Evolutionary conservation across 1,140 invertebrate genomes (phyloP), one percentile per base, ranked within the genome.

Genomic region (Triops longicaudatus): DNA sequence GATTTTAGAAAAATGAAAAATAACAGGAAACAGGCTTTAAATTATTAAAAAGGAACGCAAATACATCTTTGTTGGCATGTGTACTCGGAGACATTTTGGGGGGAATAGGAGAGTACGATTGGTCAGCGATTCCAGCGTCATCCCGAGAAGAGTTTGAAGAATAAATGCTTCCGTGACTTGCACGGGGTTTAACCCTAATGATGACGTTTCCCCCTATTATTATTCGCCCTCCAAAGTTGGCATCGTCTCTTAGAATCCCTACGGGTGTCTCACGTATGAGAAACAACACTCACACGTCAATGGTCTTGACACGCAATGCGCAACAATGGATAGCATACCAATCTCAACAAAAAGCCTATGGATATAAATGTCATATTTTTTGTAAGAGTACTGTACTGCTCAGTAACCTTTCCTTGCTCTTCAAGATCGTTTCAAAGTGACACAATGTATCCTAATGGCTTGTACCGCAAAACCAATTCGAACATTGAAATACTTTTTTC

Each of bases 201-300:
- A 63, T 63, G 50, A 63, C 50, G 50, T 63, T 63, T 63, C 50
- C 50, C 31, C 50, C 50, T 63, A 63, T 63, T 63, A 63, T 63
- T 63, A 63, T 63, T 63, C 50, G 14, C 50, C 50, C 31, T 7
- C 50, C 50, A 63, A 63, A 63, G 17, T 63, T 22, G n/a, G 50
- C 22, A 63, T 63, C 50, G 50, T 63, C n/a, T 63, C 50, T 63
- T 63, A 22, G n/a, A 63, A 63, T 63, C 50, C 50, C 50, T 22
- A n/a, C 14, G 17, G 50, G 50, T 22, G 50, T 63, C 50, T 63
- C 50, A 63, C 50, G 50, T 63, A 63, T 22, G 50, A 22, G 22
- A 63, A 63, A 22, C 22, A 63, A 63, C 50, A 17, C 50, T 14
- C 50, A 22, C 50, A 63, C 50, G 17, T 63, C 50, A 37, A 37